Evolutionary conservation across 2,113 vertebrate genomes (phyloP), one percentile per base, ranked within the genome.

Genomic region (Toxotes jaculatrix): DNA sequence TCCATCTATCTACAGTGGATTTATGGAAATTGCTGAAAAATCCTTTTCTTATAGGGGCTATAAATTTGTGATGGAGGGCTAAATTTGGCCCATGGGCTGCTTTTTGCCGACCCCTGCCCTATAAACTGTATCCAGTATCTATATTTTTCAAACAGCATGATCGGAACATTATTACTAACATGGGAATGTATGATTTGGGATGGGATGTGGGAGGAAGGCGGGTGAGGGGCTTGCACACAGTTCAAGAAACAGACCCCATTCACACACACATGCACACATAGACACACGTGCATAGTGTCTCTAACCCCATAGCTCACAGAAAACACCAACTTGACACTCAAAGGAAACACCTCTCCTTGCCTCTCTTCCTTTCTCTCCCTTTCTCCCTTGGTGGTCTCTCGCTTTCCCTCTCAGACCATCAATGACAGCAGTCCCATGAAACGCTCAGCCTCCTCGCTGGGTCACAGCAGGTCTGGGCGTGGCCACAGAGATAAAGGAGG

Each of bases 371-470:
- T 34, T 79, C 45, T 79, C 70, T 74, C 65, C 74, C 53, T 86
- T 62, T 76, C 51, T 78, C 56, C 31, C 55, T 64, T n/a, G 74
- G 65, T 80, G 75, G 59, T 74, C 79, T 94, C 38, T 86, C 67
- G 72, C 64, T 86, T 53, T 64, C 79, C 53, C 84, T 83, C 81
- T 59, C 86, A 98, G 97, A 97, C 97, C 79, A 98, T 98, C 93
- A 94, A 94, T 1, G 97, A 98, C 90, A 94, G 94, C 90, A 97
- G 97, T 87, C 96, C 97, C 62, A 98, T 98, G 96, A 98, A 97
- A 84, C 96, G 97, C 61, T 98, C 97, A 0, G 97, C 95, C 67
- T 98, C 97, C 0, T 96, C 97, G 75, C 92, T 98, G 88, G 97
- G 97, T 74, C 96, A 97, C 83, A 94, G 95, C 51, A 94, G 95